phyloP scores from a whole-genome alignment of 2,888 invertebrate genomes.

The Diarsia brunnea region DNA sequence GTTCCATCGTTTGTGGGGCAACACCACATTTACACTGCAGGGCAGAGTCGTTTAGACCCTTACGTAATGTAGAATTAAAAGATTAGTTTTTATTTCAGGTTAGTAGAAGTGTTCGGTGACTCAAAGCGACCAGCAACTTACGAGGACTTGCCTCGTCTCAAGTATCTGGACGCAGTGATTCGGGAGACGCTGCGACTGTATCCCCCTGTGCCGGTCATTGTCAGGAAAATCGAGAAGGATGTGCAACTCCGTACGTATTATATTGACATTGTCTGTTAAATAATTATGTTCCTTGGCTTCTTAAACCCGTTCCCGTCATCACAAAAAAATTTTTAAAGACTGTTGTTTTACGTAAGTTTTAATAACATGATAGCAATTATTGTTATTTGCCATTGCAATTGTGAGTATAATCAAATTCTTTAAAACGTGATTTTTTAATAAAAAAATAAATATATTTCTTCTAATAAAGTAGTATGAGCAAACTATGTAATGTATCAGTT shows the following conservation, averaged over 20 bases:
- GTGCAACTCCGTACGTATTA: conserved; percentile 11
- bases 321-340: conserved; percentile 66
- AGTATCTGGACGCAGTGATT: conserved; percentile 71
- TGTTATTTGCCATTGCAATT: too few relatives aligned
- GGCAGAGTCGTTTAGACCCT: too few relatives aligned
- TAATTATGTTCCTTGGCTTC: too few relatives aligned
- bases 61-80: not conserved
- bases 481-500: too few relatives aligned
- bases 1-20: too few relatives aligned
- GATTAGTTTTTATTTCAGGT: conserved; percentile 36
- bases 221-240: conserved; percentile 67
- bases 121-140: conserved; percentile 44
- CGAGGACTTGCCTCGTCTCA: conserved; percentile 49
- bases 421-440: too few relatives aligned
- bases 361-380: too few relatives aligned
- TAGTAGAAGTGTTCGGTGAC: conserved; percentile 63
- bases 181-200: conserved; percentile 71
- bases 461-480: too few relatives aligned
- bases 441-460: too few relatives aligned
- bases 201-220: conserved; percentile 69
- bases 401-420: too few relatives aligned
- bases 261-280: too few relatives aligned
- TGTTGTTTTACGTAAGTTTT: conserved; percentile 64
- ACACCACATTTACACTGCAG: too few relatives aligned
- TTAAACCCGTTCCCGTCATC: conserved; percentile 66